Evolutionary conservation across 2,113 vertebrate genomes (phyloP).

Genomic region (Corvus moneduloides): DNA sequence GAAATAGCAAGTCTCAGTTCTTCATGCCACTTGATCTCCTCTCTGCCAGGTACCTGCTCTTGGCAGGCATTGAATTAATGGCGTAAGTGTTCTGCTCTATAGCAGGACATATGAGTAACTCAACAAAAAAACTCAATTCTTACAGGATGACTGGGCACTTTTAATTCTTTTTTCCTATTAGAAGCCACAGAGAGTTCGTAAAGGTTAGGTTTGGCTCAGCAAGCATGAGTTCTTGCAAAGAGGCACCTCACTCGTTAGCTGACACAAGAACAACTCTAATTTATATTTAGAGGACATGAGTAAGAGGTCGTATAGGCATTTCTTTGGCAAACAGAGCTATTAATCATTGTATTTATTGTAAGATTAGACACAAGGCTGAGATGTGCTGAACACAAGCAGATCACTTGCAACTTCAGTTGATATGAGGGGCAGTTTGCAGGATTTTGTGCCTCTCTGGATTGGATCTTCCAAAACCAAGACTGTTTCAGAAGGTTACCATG

Average conservation of each 20-base stretch:
- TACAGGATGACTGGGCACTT: background rate
- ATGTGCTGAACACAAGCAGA: background rate
- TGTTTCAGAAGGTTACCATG: background rate
- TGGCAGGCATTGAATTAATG: background rate
- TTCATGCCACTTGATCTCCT: background rate
- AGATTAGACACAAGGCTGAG: background rate
- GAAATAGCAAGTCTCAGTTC: background rate
- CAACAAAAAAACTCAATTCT: background rate
- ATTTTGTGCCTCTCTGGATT: background rate
- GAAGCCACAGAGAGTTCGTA: background rate
- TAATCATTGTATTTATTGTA: background rate
- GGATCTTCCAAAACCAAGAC: background rate
- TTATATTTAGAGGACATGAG: background rate
- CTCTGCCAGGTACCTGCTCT: background rate
- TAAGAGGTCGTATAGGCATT: background rate
- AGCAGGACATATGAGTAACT: background rate
- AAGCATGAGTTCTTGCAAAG: background rate
- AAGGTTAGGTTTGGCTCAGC: background rate
- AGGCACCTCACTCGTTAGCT: background rate
- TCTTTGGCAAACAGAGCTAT: background rate
- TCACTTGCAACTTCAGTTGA: background rate
- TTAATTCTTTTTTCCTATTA: background rate
- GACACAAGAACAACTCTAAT: background rate
- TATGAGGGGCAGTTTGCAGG: background rate
- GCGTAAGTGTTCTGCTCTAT: background rate